A percentile compares a stretch with the other conserved stretches of the same genome.
phyloP scores from a whole-genome alignment of 2,888 invertebrate species.

The Drosophila anceps region DNA sequence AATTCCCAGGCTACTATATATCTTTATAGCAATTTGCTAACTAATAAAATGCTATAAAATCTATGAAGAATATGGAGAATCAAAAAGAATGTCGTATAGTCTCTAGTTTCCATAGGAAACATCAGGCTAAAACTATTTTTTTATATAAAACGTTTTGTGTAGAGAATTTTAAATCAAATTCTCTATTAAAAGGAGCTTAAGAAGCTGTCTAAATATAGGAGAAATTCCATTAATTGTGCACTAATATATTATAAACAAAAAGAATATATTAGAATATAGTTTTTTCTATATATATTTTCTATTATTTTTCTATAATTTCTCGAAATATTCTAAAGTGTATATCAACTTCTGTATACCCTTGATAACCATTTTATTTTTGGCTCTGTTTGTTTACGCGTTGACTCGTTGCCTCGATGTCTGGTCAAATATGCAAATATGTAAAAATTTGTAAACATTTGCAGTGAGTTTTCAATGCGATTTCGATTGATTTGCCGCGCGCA shows the following conservation, averaged over 20 bases:
- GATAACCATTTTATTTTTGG: conserved; percentile 1
- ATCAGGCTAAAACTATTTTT: not conserved
- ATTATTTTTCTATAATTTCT: not conserved
- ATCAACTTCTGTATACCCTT: not conserved
- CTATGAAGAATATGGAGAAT: not conserved
- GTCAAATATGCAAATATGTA: conserved; percentile 66
- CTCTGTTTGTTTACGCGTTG: conserved; percentile 18
- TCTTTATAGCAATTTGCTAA: not conserved
- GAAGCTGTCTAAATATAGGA: not conserved
- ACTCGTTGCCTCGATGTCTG: conserved; percentile 42
- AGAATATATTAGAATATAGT: not conserved
- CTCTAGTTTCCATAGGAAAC: not conserved
- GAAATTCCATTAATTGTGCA: too few relatives aligned
- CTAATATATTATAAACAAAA: too few relatives aligned
- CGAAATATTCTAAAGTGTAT: not conserved
- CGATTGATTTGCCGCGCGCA: conserved; percentile 39
- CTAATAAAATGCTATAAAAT: not conserved
- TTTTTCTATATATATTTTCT: not conserved
- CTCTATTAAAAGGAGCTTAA: not conserved
- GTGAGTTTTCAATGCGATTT: conserved; percentile 36
- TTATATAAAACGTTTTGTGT: not conserved
- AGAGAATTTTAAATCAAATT: not conserved
- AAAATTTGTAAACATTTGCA: conserved; percentile 53
- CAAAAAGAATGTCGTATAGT: not conserved
- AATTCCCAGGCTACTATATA: not conserved